A percentile compares a stretch with the other conserved stretches of the same genome.
Evolutionary conservation across 53 echinoderm and acorn worm genomes (phyloP).

Genomic region (Henricia sp.): DNA sequence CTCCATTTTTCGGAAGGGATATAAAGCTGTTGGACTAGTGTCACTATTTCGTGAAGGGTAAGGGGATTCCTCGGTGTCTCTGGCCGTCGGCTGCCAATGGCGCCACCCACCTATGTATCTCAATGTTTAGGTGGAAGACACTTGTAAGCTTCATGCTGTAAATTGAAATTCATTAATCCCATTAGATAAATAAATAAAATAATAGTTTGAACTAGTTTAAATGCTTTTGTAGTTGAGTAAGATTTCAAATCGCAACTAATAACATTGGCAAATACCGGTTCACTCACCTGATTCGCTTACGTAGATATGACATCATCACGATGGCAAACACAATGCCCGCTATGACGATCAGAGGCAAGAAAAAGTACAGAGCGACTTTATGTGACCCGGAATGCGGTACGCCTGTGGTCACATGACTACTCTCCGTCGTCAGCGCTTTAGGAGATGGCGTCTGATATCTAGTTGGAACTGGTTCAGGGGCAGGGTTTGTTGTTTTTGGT

Average conservation of each 20-base stretch:
- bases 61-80: too few species aligned
- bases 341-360: constrained; percentile 40
- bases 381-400: neutral
- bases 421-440: neutral
- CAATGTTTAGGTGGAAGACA: too few species aligned
- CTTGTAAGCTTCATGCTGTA: too few species aligned
- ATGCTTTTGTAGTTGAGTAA: too few species aligned
- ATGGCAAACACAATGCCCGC: constrained; percentile 43
- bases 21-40: too few species aligned
- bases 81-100: too few species aligned
- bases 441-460: neutral
- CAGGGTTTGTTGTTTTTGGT: constrained; percentile 6
- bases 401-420: constrained; percentile 4
- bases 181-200: neutral
- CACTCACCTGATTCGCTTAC: constrained; percentile 73
- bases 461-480: constrained; percentile 1
- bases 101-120: too few species aligned
- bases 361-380: constrained; percentile 40
- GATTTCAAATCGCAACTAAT: too few species aligned
- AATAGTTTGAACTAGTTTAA: neutral
- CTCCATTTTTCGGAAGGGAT: too few species aligned
- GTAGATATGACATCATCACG: constrained; percentile 46
- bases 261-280: too few species aligned
- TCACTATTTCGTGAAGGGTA: too few species aligned
- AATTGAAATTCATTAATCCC: too few species aligned